Evolutionary conservation across 2,113 vertebrate species (phyloP).

Genomic region (Tragelaphus scriptus): DNA sequence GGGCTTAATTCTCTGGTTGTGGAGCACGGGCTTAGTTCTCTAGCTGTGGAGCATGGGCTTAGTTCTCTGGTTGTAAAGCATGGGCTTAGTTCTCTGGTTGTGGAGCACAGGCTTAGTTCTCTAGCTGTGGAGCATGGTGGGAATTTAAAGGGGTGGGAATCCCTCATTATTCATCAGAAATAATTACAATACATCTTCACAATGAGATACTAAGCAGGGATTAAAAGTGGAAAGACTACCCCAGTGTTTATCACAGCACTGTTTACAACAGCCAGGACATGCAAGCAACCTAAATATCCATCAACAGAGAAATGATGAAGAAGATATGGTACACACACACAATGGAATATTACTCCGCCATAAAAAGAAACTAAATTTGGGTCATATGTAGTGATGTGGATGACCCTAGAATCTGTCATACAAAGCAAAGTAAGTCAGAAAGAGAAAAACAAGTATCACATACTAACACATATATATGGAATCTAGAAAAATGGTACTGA

Average conservation of each 20-base stretch:
- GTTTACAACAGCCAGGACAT: background rate
- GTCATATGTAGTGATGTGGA: background rate
- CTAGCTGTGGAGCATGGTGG: background rate
- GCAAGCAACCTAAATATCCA: background rate
- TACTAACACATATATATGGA: background rate
- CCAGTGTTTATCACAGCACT: background rate
- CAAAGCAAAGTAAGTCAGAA: background rate
- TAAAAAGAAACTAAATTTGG: background rate
- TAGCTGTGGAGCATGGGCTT: rapidly evolving
- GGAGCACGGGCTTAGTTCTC: rapidly evolving
- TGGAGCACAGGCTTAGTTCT: rapidly evolving
- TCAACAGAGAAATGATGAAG: background rate
- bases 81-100: no score
- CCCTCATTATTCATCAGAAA: background rate
- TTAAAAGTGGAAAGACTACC: background rate
- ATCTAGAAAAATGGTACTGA: background rate
- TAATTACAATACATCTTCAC: background rate
- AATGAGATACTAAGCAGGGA: conserved; percentile 8
- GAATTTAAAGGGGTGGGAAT: background rate
- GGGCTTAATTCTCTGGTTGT: rapidly evolving
- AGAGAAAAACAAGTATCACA: background rate
- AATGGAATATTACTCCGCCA: background rate
- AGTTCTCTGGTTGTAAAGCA: rapidly evolving
- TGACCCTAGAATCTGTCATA: background rate
- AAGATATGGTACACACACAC: background rate